These are phyloP conservation scores for Brienomyrus brachyistius DNA, from an alignment of 2,113 vertebrate species.

Conservation along the genomic window DNA sequence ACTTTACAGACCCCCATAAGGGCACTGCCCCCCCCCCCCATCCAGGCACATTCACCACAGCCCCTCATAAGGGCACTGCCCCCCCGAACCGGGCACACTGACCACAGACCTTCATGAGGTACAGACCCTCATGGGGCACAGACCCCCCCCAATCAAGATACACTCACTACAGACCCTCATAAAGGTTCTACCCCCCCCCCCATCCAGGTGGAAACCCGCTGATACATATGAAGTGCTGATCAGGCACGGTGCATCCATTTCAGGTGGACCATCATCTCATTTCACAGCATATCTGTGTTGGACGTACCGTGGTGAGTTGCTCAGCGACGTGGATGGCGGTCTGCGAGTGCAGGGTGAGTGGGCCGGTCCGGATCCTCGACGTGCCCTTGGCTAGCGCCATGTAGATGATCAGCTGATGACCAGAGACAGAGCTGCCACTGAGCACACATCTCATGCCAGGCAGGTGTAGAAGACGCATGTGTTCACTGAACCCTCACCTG, in stretches of 20 bases:
- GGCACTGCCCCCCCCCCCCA: too few species aligned
- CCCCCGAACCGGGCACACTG: too few species aligned
- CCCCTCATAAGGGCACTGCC: too few species aligned
- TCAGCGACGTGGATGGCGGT: slow-evolving; percentile 91
- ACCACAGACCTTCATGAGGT: too few species aligned
- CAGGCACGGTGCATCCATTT: not conserved
- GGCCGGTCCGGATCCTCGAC: slow-evolving; percentile 81
- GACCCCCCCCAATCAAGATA: too few species aligned
- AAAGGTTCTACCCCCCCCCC: too few species aligned
- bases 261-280: not conserved
- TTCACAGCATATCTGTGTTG: not conserved
- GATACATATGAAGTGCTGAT: not conserved
- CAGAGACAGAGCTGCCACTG: not conserved
- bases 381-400: slow-evolving; percentile 89
- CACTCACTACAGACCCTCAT: too few species aligned
- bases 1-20: too few species aligned
- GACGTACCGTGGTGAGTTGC: slow-evolving; percentile 75
- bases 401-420: slow-evolving; percentile 82
- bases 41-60: too few species aligned
- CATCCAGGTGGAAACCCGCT: too few species aligned
- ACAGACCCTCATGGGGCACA: too few species aligned
- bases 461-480: not conserved
- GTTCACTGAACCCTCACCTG: slow-evolving; percentile 64
- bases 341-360: slow-evolving; percentile 86
- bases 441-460: not conserved